A percentile compares a stretch with the other conserved stretches of the same genome.
Conservation (phyloP, 2,113 vertebrate species). For the Zapornia atra region DNA sequence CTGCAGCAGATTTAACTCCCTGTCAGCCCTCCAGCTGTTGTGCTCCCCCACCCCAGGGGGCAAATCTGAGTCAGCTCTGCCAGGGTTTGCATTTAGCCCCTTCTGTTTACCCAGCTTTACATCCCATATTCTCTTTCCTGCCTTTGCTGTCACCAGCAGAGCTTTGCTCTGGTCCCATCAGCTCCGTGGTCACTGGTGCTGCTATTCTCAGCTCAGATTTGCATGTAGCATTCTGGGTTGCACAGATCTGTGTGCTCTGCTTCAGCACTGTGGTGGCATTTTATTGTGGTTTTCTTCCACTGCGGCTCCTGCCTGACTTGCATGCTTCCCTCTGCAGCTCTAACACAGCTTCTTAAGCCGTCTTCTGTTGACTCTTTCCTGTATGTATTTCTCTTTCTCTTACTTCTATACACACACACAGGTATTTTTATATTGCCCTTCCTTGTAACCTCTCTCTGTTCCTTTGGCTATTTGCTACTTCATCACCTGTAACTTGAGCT, state of each 20-base stretch:
- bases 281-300: constrained; percentile 58
- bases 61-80: constrained; percentile 16
- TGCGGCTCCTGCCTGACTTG: constrained; percentile 59
- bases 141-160: neutral
- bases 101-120: neutral
- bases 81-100: neutral
- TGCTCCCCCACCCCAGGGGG: neutral
- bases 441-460: neutral
- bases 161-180: neutral
- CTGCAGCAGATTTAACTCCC: constrained; percentile 44
- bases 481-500: neutral
- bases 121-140: neutral
- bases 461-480: neutral
- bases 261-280: constrained; percentile 48
- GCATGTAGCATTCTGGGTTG: neutral
- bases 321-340: constrained; percentile 52
- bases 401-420: neutral
- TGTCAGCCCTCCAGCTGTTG: constrained; percentile 24
- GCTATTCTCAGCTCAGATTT: constrained; percentile 57
- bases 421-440: neutral
- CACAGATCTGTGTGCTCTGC: constrained; percentile 39
- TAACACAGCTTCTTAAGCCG: constrained; percentile 40
- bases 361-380: neutral
- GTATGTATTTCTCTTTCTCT: neutral
- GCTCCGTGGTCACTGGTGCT: neutral